These are phyloP conservation scores for Pipra filicauda DNA, from an alignment of 2,113 vertebrate genomes.

Conservation along the genomic window DNA sequence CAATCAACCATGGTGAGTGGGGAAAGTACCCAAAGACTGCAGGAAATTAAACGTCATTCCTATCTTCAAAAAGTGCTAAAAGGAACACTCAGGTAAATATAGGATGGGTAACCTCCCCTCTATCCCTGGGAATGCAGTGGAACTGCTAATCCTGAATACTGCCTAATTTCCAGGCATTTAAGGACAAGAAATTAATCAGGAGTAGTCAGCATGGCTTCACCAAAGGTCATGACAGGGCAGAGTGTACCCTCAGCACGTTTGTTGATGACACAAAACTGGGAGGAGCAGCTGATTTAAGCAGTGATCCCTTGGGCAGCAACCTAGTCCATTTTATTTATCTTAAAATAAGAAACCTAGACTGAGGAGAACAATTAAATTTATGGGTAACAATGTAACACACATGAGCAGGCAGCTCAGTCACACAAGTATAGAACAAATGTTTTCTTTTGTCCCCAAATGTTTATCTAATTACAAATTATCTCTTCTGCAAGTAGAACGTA, in stretches of 20 bases:
- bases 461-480: not conserved
- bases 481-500: not conserved
- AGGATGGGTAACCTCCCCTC: not conserved
- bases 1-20: accelerated
- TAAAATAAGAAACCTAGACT: not conserved
- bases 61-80: not conserved
- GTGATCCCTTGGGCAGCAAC: not conserved
- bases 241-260: not conserved
- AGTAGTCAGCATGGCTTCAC: not conserved
- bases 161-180: not conserved
- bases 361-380: not conserved
- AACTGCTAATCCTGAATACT: not conserved
- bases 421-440: not conserved
- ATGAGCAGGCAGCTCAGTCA: not conserved
- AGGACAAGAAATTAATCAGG: not conserved
- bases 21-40: not conserved
- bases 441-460: not conserved
- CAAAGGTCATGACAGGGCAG: not conserved
- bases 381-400: not conserved
- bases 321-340: not conserved
- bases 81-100: not conserved
- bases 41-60: not conserved
- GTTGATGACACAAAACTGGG: not conserved
- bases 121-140: not conserved
- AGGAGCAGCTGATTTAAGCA: not conserved